Evolutionary conservation across 92 coral and sea anemone species (phyloP).

Genomic region (Nematostella vectensis): DNA sequence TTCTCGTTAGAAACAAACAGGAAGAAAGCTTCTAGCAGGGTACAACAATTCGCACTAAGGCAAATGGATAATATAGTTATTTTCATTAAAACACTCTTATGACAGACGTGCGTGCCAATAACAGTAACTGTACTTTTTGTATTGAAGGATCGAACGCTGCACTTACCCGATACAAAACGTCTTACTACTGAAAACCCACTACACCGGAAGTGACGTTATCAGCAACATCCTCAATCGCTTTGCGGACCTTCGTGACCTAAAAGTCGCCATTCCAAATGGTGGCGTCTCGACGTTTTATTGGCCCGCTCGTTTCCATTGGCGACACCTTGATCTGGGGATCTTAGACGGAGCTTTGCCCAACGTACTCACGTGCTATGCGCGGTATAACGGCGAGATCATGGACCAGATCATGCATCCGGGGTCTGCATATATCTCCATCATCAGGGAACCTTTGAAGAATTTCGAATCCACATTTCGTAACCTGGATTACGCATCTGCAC

Average conservation of each 20-base stretch:
- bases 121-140: not conserved
- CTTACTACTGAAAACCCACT: slow-evolving; percentile 86
- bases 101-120: no score
- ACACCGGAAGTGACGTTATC: slow-evolving; percentile 87
- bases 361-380: slow-evolving; percentile 80
- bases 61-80: no score
- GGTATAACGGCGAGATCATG: slow-evolving; percentile 79
- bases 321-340: slow-evolving; percentile 69
- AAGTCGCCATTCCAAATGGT: slow-evolving; percentile 79
- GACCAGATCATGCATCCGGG: slow-evolving; percentile 74
- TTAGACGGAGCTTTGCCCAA: slow-evolving; percentile 82
- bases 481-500: slow-evolving; percentile 43
- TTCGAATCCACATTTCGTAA: slow-evolving; percentile 64
- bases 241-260: slow-evolving; percentile 82
- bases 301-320: slow-evolving; percentile 95
- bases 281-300: slow-evolving; percentile 92
- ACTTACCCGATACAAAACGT: slow-evolving; percentile 51
- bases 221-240: slow-evolving; percentile 79
- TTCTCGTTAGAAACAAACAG: no score
- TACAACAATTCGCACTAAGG: no score
- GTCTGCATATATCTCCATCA: slow-evolving; percentile 62
- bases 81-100: no score
- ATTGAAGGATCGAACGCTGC: slow-evolving; percentile 48
- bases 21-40: no score
- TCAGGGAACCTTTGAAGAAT: slow-evolving; percentile 66